A percentile compares a stretch with the other conserved stretches of the same genome.
These are phyloP conservation scores for Typhlichthys subterraneus DNA, from an alignment of 2,797 vertebrate species.

Conservation along the genomic window DNA sequence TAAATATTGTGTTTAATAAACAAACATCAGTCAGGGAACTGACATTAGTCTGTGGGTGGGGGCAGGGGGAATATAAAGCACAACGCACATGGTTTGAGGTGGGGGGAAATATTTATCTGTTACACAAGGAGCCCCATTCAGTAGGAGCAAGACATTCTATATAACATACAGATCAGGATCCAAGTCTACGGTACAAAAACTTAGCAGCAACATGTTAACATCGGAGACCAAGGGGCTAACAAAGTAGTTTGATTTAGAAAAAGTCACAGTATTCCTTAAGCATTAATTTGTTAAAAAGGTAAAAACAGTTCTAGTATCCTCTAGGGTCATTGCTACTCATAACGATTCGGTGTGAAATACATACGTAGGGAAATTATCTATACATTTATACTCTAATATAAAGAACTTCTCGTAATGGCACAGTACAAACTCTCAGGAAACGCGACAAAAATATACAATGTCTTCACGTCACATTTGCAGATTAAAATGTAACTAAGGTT, in stretches of 20 bases:
- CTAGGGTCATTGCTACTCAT: conserved; percentile 80
- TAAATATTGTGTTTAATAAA: conserved; percentile 98
- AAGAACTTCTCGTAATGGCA: conserved; percentile 84
- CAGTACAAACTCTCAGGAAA: conserved; percentile 85
- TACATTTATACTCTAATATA: conserved; percentile 84
- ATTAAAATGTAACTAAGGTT: conserved; percentile 85
- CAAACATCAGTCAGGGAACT: conserved; percentile 95
- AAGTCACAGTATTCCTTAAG: conserved; percentile 91
- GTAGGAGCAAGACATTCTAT: conserved; percentile 88
- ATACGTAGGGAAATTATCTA: conserved; percentile 79
- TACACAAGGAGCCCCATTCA: conserved; percentile 89
- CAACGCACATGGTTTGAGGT: conserved; percentile 83
- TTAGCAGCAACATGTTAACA: conserved; percentile 99
- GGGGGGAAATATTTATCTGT: conserved; percentile 84
- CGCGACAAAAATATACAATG: conserved; percentile 87
- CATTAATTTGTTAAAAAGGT: conserved; percentile 88
- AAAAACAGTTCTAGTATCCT: conserved; percentile 85
- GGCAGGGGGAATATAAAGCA: conserved; percentile 79
- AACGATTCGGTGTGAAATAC: conserved; percentile 77
- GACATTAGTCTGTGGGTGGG: conserved; percentile 91
- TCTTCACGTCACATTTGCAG: conserved; percentile 84
- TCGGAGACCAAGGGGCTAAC: conserved; percentile 88
- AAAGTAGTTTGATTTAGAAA: conserved; percentile 93
- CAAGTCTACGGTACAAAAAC: conserved; percentile 83
- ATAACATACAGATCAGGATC: conserved; percentile 87